phyloP scores from a whole-genome alignment of 2,113 vertebrate species.

The Osmerus mordax region DNA sequence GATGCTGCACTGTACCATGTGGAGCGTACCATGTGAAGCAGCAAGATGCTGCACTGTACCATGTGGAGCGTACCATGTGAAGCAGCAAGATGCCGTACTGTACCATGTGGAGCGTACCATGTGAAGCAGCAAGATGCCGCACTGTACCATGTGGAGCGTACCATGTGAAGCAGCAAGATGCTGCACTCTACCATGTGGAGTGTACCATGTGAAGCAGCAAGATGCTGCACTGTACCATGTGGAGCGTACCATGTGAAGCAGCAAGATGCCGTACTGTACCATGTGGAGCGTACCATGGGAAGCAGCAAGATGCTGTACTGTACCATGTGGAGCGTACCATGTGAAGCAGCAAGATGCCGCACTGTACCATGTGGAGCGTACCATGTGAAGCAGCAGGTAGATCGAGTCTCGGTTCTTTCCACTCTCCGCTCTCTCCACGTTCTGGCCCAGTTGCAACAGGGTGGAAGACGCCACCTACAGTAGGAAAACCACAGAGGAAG shows the following conservation, averaged over 20 bases:
- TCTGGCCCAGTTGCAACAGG: conserved; percentile 87
- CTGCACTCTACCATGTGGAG: no score
- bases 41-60: no score
- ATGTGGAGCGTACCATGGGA: conserved; percentile 81
- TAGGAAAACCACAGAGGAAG: neutral
- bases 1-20: no score
- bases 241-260: conserved; percentile 61
- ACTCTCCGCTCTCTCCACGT: conserved; percentile 74
- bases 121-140: no score
- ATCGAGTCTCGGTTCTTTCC: conserved; percentile 86
- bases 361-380: conserved; percentile 51
- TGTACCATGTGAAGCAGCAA: no score
- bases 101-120: no score
- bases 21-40: no score
- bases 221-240: no score
- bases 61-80: no score
- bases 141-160: no score
- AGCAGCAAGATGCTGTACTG: conserved; percentile 82
- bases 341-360: conserved; percentile 87
- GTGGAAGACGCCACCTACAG: conserved; percentile 83
- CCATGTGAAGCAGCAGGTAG: conserved; percentile 86
- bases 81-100: no score
- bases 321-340: conserved; percentile 71
- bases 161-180: no score
- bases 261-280: conserved; percentile 68